Percentiles rank a stretch among this genome's conserved stretches.
phyloP scores from a whole-genome alignment of 2,888 invertebrate species.

The Bombylius major region DNA sequence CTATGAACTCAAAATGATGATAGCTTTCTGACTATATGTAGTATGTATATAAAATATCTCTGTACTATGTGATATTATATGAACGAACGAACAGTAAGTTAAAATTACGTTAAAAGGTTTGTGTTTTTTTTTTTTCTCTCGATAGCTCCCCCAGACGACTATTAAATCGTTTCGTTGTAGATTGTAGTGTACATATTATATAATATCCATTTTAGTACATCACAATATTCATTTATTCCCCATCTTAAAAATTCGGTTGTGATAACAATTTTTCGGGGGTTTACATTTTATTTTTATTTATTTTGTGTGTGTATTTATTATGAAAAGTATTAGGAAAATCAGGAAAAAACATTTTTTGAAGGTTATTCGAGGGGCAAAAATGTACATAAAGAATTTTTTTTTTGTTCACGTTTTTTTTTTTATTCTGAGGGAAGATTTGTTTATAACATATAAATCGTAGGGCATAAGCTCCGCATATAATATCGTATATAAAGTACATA shows the following conservation, averaged over 20 bases:
- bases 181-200: no score
- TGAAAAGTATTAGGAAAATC: not conserved
- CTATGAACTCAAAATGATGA: not conserved
- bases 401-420: no score
- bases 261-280: not conserved
- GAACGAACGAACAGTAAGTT: no score
- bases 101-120: not conserved
- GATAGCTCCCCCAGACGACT: not conserved
- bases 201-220: no score
- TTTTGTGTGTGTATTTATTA: not conserved
- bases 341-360: not conserved
- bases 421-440: no score
- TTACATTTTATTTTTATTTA: not conserved
- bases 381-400: no score
- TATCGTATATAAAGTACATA: no score
- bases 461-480: no score
- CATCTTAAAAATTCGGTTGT: not conserved
- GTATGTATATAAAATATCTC: no score
- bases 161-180: not conserved
- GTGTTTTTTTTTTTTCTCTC: not conserved
- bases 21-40: no score
- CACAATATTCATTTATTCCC: not conserved
- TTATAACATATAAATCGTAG: no score
- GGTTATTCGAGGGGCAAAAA: not conserved
- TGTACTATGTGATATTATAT: no score